Evolutionary conservation across 2,797 vertebrate species (phyloP).

Genomic region (Onychomys leucogaster): DNA sequence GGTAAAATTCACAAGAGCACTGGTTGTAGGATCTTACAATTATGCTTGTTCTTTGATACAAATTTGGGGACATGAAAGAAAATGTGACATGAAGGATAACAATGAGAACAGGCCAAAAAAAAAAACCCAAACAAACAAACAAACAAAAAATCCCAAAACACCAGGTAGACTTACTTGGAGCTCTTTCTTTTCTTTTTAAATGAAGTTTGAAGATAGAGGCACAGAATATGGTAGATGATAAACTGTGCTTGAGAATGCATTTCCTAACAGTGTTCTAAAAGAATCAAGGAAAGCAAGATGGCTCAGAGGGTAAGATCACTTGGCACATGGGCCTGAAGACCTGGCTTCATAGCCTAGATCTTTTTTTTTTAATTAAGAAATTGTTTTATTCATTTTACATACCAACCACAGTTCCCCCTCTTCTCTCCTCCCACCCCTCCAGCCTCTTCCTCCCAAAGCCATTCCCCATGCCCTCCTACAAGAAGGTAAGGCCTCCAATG

Average conservation of each 20-base stretch:
- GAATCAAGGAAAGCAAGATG: not conserved
- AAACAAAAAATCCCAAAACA: not conserved
- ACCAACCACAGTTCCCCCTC: too few species aligned
- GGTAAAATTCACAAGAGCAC: conserved; percentile 22
- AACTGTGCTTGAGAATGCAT: not conserved
- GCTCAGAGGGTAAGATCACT: not conserved
- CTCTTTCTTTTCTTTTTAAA: conserved; percentile 22
- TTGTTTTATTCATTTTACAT: too few species aligned
- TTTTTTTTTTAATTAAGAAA: too few species aligned
- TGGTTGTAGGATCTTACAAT: not conserved
- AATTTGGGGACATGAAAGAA: conserved; percentile 30
- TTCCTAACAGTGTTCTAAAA: conserved; percentile 26
- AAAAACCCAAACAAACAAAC: too few species aligned
- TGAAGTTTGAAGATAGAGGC: not conserved
- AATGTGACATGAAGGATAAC: conserved; percentile 11
- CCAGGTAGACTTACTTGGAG: not conserved
- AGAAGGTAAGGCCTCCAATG: too few species aligned
- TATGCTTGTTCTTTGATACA: conserved; percentile 51
- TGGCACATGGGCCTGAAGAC: not conserved
- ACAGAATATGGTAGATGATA: conserved; percentile 8
- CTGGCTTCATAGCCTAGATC: not conserved
- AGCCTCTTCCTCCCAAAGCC: too few species aligned
- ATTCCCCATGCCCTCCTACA: too few species aligned
- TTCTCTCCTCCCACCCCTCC: too few species aligned
- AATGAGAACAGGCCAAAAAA: conserved; percentile 13